A percentile compares a stretch with the other conserved stretches of the same genome.
These are phyloP conservation scores for Noctua janthe DNA, from an alignment of 2,888 invertebrate genomes.

Conservation along the genomic window DNA sequence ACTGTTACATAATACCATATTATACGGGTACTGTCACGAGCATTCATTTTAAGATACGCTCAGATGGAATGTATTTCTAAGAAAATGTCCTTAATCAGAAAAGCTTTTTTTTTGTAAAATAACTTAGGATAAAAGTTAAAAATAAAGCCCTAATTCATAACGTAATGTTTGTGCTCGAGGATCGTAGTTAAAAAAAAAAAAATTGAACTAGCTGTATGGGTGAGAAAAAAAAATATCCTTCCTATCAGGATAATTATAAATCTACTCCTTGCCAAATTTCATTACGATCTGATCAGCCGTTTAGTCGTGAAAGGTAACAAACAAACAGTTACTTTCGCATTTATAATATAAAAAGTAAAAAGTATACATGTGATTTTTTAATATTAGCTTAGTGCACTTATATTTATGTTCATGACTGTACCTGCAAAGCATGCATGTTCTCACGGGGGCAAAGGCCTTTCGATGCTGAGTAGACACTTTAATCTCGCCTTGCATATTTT, in stretches of 20 bases:
- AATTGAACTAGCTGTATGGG: background rate
- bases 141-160: background rate
- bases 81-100: background rate
- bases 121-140: background rate
- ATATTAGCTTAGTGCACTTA: background rate
- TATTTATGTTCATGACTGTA: background rate
- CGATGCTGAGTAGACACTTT: constrained; percentile 32
- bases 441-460: constrained; percentile 54
- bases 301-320: background rate
- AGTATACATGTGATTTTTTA: background rate
- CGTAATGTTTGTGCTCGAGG: background rate
- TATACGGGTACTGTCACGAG: constrained; percentile 22
- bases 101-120: background rate
- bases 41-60: too few species aligned
- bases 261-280: background rate
- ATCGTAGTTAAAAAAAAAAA: background rate
- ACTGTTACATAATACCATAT: constrained; percentile 48
- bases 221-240: background rate
- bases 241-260: background rate
- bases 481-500: constrained; percentile 45
- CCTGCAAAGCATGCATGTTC: constrained; percentile 15
- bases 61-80: background rate
- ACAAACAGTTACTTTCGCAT: background rate
- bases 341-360: too few species aligned
- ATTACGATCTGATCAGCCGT: background rate